Evolutionary conservation across 2,888 invertebrate genomes (phyloP).

Genomic region (Zaprionus obscuricornis): DNA sequence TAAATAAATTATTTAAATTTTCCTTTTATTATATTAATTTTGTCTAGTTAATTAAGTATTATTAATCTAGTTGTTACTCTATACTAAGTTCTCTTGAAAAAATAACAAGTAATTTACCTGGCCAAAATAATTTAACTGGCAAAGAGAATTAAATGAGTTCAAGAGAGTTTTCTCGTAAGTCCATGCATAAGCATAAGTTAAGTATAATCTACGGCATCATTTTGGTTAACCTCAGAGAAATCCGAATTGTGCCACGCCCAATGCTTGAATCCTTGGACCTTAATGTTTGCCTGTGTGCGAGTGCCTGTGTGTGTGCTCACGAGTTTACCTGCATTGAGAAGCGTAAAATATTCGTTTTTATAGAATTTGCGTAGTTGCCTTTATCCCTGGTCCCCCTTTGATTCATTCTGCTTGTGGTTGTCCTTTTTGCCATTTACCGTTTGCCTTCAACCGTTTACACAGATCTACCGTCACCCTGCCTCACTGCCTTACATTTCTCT

Average conservation of each 20-base stretch:
- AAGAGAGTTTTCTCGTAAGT: neutral
- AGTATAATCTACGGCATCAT: slow-evolving; percentile 20
- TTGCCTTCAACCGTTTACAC: slow-evolving; percentile 23
- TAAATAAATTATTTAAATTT: no score
- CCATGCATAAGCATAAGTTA: slow-evolving; percentile 21
- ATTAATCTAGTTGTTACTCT: no score
- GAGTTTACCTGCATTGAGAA: slow-evolving; percentile 36
- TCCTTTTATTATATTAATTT: no score
- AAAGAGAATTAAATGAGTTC: no score
- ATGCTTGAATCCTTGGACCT: slow-evolving; percentile 16
- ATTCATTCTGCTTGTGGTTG: slow-evolving; percentile 51
- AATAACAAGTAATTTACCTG: no score
- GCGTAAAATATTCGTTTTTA: slow-evolving; percentile 38
- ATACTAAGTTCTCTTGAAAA: no score
- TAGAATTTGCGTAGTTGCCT: slow-evolving; percentile 43
- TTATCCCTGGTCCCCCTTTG: slow-evolving; percentile 1
- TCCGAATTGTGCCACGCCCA: slow-evolving; percentile 30
- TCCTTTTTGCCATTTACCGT: slow-evolving; percentile 62
- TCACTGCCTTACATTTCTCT: no score
- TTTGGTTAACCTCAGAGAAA: slow-evolving; percentile 39
- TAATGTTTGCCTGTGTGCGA: slow-evolving; percentile 23
- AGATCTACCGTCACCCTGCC: neutral
- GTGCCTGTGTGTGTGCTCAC: neutral
- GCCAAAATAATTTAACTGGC: no score
- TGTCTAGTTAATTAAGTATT: no score